phyloP scores from a whole-genome alignment of 2,113 vertebrate genomes.

The Garra rufa region DNA sequence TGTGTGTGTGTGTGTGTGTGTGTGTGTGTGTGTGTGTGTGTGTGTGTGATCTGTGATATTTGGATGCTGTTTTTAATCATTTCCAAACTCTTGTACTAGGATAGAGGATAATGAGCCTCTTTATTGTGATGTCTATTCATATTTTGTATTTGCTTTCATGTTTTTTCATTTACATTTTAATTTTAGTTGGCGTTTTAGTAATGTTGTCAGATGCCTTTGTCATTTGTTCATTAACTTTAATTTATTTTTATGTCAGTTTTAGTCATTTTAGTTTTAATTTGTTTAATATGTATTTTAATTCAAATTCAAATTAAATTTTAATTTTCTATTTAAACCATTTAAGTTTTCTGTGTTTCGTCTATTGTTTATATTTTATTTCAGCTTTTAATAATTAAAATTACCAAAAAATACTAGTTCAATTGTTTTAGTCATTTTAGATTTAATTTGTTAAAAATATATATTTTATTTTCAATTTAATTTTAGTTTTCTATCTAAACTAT shows the following conservation, averaged over 20 bases:
- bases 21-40: neutral
- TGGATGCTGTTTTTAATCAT: neutral
- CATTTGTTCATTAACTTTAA: neutral
- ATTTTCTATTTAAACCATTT: too few relatives aligned
- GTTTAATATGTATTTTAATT: too few relatives aligned
- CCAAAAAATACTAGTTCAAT: too few relatives aligned
- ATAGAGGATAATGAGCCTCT: too few relatives aligned
- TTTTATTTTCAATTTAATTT: too few relatives aligned
- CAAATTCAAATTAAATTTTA: too few relatives aligned
- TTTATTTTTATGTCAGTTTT: neutral
- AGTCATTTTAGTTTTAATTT: neutral
- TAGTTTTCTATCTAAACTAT: too few relatives aligned
- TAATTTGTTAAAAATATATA: too few relatives aligned
- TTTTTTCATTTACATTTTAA: neutral
- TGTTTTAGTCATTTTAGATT: too few relatives aligned
- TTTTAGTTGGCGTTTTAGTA: neutral
- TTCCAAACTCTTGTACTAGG: neutral
- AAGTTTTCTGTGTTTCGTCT: too few relatives aligned
- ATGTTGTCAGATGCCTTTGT: neutral
- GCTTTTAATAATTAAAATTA: too few relatives aligned
- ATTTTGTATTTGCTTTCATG: neutral
- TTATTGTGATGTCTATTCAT: neutral
- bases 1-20: neutral
- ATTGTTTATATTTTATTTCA: too few relatives aligned
- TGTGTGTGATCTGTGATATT: neutral